Evolutionary conservation across 2,888 invertebrate species (phyloP), one percentile per base, ranked within the genome.

Genomic region (Megaustenia siamemsis): DNA sequence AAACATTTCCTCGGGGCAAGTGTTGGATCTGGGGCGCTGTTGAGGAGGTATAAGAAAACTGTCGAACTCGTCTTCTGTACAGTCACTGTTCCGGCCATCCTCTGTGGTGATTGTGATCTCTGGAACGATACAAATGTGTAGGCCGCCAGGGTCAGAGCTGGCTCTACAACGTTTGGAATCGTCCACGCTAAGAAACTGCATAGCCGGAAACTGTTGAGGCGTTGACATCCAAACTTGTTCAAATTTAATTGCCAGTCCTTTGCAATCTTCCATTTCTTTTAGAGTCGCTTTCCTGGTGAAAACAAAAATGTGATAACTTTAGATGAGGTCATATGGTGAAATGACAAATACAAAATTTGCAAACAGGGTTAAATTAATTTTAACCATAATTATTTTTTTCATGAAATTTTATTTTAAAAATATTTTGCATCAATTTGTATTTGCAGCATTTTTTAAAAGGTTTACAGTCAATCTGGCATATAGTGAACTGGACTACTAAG

Each of bases 1-100:
- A 75, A 87, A 87, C 84, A 87, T 75, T 63, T 87, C 87, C 32
- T 87, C 87, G 1, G 87, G 87, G 76, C 87, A 87, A 35, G 87
- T 87, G 84, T 87, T 85, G 6, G 86, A 60, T 18, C 87, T 68
- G 1, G 75, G 85, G 1, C 87, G 81, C 0, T 83, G 85, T 4
- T 68, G 53, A 43, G 68, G 68, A 1, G 71, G 69, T 4, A 28
- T 21, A 8, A 68, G 69, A 63, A 71, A 43, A 24, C 63, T 53
- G 49, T 68, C 75, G 38, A 43, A 56, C 24, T 77, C 76, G n/a
- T 66, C 60, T 15, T 76, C 63, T 1, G 15, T 35, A 35, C 21
- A 24, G 49, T 38, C 24, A 43, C 32, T 32, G 63, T 79, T 60
- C 1, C 38, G 4, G 0, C 53, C 82, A 35, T 85, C 86, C 15